Evolutionary conservation across 2,113 vertebrate genomes (phyloP).

Genomic region (Gymnogyps californianus): DNA sequence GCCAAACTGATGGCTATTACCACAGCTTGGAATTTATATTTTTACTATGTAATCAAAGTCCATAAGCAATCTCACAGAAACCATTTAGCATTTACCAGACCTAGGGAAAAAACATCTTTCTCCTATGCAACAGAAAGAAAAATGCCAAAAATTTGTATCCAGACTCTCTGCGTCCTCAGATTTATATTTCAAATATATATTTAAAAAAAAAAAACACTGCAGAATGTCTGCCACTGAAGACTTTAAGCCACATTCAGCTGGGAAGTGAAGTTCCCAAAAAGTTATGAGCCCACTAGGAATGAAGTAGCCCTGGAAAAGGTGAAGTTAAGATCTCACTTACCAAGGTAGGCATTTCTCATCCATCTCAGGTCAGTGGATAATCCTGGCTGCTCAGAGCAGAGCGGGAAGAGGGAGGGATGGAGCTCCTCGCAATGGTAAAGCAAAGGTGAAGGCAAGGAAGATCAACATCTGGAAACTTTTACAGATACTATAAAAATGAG

Average conservation of each 20-base stretch:
- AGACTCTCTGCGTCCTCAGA: background rate
- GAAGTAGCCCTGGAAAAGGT: background rate
- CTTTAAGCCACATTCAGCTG: background rate
- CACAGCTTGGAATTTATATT: constrained; percentile 39
- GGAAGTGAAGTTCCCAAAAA: background rate
- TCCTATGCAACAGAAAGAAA: background rate
- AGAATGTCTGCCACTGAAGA: background rate
- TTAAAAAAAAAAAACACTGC: background rate
- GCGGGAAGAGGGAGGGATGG: background rate
- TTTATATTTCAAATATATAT: background rate
- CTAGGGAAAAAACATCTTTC: background rate
- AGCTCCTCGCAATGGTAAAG: background rate
- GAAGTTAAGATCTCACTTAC: background rate
- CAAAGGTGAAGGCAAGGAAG: background rate
- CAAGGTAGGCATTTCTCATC: background rate
- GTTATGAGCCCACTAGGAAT: background rate
- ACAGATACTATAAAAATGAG: background rate
- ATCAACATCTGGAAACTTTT: background rate
- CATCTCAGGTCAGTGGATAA: rapidly evolving
- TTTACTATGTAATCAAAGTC: constrained; percentile 57
- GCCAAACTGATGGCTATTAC: constrained; percentile 27
- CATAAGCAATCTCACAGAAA: constrained; percentile 31
- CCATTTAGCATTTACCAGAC: background rate
- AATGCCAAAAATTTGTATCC: background rate
- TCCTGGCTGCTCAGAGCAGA: background rate